Evolutionary conservation across 2,888 invertebrate genomes (phyloP), one percentile per base, ranked within the genome.

Genomic region (Cyaniris semiargus): DNA sequence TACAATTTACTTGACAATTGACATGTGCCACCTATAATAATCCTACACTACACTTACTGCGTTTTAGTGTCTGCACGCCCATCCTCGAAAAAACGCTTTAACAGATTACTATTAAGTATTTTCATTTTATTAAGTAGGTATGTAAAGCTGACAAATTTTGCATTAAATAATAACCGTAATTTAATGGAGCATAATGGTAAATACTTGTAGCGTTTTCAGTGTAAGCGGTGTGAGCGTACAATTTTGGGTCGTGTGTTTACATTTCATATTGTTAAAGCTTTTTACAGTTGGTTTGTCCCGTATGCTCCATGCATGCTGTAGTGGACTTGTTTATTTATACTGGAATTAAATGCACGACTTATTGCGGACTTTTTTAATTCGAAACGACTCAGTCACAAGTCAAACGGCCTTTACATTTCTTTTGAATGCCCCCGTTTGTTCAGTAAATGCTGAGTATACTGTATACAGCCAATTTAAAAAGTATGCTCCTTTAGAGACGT

Each of bases 231-330:
- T 66, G 27, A 1, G 60, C 5, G 23, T 13, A 13, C 15, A 66
- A 31, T 66, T 66, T 66, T 66, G 66, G 13, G 7, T 75, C 80
- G 80, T 81, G 76, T 80, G 80, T 81, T 75, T 66, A 76, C 78
- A 60, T 38, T 15, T 76, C 75, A 76, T 81, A 82, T 79, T 80
- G 79, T 81, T 81, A 83, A 77, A 83, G 83, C 81, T 82, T 83
- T 83, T 83, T 81, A 81, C 83, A 82, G 83, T 80, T 80, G 81
- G 81, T 81, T 83, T 80, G 81, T 81, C 78, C 77, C 78, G 83
- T 80, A 80, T 81, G 81, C 79, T 80, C 82, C 81, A 82, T 82
- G 80, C 79, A 82, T 82, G 77, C 79, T 78, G 75, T 76, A 77
- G 70, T 74, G 60, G 53, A 70, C 66, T 58, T 71, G 72, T 75